A percentile compares a stretch with the other conserved stretches of the same genome.
Conservation (phyloP, 2,888 invertebrate species). For the Melanchra persicariae region DNA sequence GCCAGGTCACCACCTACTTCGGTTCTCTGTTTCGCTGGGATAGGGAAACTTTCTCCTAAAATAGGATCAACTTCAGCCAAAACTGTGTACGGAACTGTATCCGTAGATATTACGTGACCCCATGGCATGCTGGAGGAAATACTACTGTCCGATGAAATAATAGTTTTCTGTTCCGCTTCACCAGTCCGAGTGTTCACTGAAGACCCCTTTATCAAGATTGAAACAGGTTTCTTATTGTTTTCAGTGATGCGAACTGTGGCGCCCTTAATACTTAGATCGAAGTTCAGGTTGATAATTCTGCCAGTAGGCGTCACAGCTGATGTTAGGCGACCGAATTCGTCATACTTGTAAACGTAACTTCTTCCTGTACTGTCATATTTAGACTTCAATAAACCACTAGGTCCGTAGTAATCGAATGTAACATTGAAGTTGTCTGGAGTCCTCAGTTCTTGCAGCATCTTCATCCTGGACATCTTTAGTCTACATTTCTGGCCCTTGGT, state of each 20-base stretch:
- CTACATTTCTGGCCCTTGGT: conserved; percentile 98
- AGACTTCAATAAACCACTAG: conserved; percentile 96
- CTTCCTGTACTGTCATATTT: conserved; percentile 97
- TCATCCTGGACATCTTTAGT: conserved; percentile 97
- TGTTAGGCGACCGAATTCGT: conserved; percentile 97
- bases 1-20: conserved; percentile 97
- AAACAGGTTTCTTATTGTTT: conserved; percentile 95
- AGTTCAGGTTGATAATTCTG: conserved; percentile 96
- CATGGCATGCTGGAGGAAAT: conserved; percentile 95
- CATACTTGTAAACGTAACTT: conserved; percentile 98
- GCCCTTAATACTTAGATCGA: conserved; percentile 97
- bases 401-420: conserved; percentile 98
- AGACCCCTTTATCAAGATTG: conserved; percentile 96
- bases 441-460: conserved; percentile 96
- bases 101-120: conserved; percentile 97
- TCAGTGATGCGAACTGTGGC: conserved; percentile 96
- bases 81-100: conserved; percentile 97
- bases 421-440: conserved; percentile 98
- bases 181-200: conserved; percentile 95
- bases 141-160: conserved; percentile 95
- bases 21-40: conserved; percentile 97
- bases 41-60: conserved; percentile 97
- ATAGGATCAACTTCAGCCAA: conserved; percentile 97
- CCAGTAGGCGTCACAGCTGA: conserved; percentile 99
- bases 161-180: conserved; percentile 95